phyloP scores from a whole-genome alignment of 2,797 vertebrate species.

The Sphenodon punctatus region DNA sequence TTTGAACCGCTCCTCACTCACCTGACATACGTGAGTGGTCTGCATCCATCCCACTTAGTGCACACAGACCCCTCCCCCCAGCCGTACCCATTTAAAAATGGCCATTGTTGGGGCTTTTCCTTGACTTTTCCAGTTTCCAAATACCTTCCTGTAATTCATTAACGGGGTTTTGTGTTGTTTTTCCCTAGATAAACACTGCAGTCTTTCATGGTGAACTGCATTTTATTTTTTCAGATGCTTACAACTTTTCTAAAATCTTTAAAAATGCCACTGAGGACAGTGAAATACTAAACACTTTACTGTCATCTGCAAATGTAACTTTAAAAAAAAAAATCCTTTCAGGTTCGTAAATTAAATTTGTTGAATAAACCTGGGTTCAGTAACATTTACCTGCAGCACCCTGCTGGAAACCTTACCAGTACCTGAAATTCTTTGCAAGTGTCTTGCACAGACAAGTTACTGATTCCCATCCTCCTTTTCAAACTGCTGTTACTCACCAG shows the following conservation, averaged over 20 bases:
- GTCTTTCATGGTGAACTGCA: background rate
- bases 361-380: background rate
- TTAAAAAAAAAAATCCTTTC: background rate
- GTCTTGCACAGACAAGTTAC: too few species aligned
- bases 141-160: background rate
- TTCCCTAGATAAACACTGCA: conserved; percentile 11
- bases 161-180: conserved; percentile 13
- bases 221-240: conserved; percentile 39
- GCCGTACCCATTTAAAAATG: too few species aligned
- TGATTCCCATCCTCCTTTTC: too few species aligned
- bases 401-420: too few species aligned
- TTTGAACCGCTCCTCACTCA: too few species aligned
- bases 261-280: background rate
- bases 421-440: too few species aligned
- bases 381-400: background rate
- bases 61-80: too few species aligned
- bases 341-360: background rate
- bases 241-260: conserved; percentile 30
- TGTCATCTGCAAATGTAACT: background rate
- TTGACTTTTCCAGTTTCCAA: conserved; percentile 3
- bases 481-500: too few species aligned
- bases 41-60: too few species aligned
- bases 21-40: too few species aligned
- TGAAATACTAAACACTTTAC: conserved; percentile 10
- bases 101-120: background rate